phyloP scores from a whole-genome alignment of 2,888 invertebrate species.

The Malthinus flaveolus region DNA sequence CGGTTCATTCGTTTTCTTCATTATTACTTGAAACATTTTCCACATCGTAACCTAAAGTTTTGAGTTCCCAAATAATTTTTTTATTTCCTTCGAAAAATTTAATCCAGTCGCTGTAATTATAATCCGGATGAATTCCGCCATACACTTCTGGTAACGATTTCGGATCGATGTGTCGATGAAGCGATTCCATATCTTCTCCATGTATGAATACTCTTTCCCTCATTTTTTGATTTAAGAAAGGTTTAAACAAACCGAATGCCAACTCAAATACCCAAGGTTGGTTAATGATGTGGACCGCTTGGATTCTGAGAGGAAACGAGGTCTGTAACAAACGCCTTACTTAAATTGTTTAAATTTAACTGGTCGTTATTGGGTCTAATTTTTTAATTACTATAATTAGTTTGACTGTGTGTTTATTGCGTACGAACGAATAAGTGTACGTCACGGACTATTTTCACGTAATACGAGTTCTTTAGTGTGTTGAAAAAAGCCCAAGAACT shows the following conservation, averaged over 20 bases:
- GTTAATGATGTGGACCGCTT: slow-evolving; percentile 77
- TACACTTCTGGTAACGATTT: slow-evolving; percentile 70
- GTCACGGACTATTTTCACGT: too few relatives aligned
- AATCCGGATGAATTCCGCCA: slow-evolving; percentile 68
- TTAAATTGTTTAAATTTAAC: too few relatives aligned
- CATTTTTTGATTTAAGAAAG: slow-evolving; percentile 71
- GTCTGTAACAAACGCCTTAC: slow-evolving; percentile 60
- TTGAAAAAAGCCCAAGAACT: too few relatives aligned
- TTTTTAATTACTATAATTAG: too few relatives aligned
- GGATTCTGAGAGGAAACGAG: slow-evolving; percentile 72
- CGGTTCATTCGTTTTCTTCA: too few relatives aligned
- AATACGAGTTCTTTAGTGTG: too few relatives aligned
- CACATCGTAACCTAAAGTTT: slow-evolving; percentile 58
- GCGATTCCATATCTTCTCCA: slow-evolving; percentile 70
- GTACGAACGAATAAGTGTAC: too few relatives aligned
- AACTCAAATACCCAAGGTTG: slow-evolving; percentile 83
- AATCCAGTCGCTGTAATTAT: slow-evolving; percentile 75
- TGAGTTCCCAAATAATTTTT: slow-evolving; percentile 65
- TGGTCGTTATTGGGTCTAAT: too few relatives aligned
- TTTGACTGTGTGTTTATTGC: too few relatives aligned
- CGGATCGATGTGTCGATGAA: slow-evolving; percentile 74
- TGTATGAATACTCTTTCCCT: slow-evolving; percentile 67
- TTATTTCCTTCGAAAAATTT: slow-evolving; percentile 63
- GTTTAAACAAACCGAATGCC: slow-evolving; percentile 77
- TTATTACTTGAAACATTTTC: background rate